A percentile compares a stretch with the other conserved stretches of the same genome.
phyloP scores from a whole-genome alignment of 2,113 vertebrate genomes.

The Myotis brandtii region DNA sequence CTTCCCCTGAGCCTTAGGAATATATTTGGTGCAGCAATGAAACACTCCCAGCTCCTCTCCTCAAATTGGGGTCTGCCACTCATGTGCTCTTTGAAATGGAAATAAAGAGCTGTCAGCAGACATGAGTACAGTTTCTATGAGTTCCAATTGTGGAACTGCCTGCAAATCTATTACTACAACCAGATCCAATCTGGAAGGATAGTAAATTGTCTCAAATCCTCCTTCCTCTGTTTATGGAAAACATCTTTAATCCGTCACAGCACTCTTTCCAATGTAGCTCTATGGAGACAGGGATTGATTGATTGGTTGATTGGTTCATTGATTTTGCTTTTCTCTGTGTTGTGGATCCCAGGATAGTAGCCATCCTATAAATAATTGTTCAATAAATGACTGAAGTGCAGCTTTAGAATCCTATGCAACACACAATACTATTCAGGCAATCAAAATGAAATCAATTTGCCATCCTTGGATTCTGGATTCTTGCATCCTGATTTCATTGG shows the following conservation, averaged over 20 bases:
- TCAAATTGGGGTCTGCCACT: background rate
- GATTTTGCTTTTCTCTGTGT: slow-evolving; percentile 11
- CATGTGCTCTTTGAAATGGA: background rate
- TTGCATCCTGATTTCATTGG: background rate
- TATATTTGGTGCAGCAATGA: background rate
- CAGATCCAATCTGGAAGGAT: background rate
- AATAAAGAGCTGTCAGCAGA: background rate
- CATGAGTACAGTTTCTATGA: background rate
- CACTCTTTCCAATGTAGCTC: background rate
- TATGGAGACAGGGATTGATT: background rate
- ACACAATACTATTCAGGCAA: background rate
- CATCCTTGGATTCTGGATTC: background rate
- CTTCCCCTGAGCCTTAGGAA: background rate
- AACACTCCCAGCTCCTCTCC: background rate
- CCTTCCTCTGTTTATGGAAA: background rate
- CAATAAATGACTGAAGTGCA: background rate
- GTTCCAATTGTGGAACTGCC: background rate
- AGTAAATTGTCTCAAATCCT: background rate
- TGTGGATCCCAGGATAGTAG: background rate
- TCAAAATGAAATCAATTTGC: background rate
- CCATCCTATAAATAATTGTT: background rate
- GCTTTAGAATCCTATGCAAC: background rate
- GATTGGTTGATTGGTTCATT: background rate
- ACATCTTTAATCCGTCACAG: background rate
- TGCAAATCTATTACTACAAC: background rate